These are phyloP conservation scores for Hapalemur alaotrensis DNA, from an alignment of 2,797 vertebrate genomes.

Conservation along the genomic window DNA sequence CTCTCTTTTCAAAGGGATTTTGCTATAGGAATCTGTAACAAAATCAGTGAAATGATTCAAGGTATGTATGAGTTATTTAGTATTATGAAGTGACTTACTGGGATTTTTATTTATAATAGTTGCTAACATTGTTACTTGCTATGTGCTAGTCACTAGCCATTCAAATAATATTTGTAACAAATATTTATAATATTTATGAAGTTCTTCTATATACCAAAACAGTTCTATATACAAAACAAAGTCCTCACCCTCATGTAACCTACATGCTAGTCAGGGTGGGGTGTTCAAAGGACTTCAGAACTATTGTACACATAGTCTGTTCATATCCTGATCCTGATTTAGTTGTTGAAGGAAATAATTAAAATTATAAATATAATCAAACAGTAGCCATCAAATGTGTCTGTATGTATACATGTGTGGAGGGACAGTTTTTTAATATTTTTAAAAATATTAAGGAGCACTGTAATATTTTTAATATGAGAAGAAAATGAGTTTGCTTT, in stretches of 20 bases:
- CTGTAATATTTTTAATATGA: background rate
- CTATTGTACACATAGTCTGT: background rate
- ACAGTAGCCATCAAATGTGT: background rate
- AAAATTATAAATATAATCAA: background rate
- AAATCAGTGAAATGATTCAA: slow-evolving; percentile 99
- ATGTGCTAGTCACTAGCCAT: background rate
- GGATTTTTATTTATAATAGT: background rate
- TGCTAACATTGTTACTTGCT: background rate
- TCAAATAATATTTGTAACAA: background rate
- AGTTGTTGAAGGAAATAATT: slow-evolving; percentile 5
- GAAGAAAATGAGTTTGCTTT: slow-evolving; percentile 18
- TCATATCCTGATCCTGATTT: background rate
- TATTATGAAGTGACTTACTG: background rate
- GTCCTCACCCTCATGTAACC: background rate
- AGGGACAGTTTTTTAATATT: too few relatives aligned
- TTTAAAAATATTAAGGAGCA: too few relatives aligned
- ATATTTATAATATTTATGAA: background rate
- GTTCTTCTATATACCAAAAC: background rate
- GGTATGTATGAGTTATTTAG: slow-evolving; percentile 84
- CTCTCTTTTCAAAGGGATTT: slow-evolving; percentile 92
- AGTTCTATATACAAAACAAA: background rate
- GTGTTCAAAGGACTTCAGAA: background rate
- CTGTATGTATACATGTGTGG: background rate
- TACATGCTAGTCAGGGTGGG: background rate
- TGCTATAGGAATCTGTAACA: slow-evolving; percentile 98